Evolutionary conservation across 1,140 invertebrate genomes (phyloP), one percentile per base, ranked within the genome.

Genomic region (Scaptomyza montana): DNA sequence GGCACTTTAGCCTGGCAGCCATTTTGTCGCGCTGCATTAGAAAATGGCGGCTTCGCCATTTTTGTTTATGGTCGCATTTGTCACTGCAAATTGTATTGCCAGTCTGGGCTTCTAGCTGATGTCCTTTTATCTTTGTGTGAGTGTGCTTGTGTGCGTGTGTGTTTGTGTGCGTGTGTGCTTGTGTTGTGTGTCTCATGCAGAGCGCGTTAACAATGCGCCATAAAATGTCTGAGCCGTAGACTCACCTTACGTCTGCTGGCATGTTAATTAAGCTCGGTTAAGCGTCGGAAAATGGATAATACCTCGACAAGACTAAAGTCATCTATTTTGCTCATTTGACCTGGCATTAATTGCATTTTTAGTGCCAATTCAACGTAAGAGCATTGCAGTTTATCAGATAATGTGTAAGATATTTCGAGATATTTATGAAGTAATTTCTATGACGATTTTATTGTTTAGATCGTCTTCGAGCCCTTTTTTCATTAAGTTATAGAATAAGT

Each of bases 61-160:
- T 81, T 81, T 81, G 78, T 81, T 81, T 81, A 81, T 81, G 64
- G 78, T 74, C 78, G 74, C 78, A 81, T 81, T 81, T 81, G 78
- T 81, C 78, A 81, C 78, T 39, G 78, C 74, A 81, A 81, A 81
- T 81, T 81, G 78, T 81, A 81, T 77, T 81, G 78, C 78, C 78
- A 72, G 70, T 68, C 65, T 2, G 7, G 65, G 59, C 72, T 33
- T 30, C 45, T 46, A 57, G 56, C 28, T 41, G 45, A 43, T 63
- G 28, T 28, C 13, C 46, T 46, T 28, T 21, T 28, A 16, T 16
- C 16, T 16, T 16, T 16, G 16, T 16, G 16, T 16, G 0, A 1
- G 16, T 16, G 16, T 16, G 7, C 2, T n/a, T 57, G 3, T 45
- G 8, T 57, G 16, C 21, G 6, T 47, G 45, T 47, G n/a, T 9